Percentiles rank a stretch among this genome's conserved stretches.
Conservation (phyloP, 2,113 vertebrate species). For the Chaetorhynchus papuensis region DNA sequence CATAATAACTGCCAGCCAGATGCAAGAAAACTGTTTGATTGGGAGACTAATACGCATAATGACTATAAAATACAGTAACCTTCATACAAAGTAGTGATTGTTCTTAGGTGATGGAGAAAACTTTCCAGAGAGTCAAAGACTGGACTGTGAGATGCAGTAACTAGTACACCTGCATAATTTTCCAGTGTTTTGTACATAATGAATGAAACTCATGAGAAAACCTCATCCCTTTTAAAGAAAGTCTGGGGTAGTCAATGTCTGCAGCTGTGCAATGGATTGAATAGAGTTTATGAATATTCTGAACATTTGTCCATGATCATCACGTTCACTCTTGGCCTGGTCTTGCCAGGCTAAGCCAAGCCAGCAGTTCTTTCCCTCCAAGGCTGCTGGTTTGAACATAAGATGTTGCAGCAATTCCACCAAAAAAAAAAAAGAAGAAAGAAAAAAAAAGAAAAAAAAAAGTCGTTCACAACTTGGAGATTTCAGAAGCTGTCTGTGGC, state of each 20-base stretch:
- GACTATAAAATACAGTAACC: constrained; percentile 16
- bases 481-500: neutral
- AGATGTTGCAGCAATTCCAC: neutral
- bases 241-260: neutral
- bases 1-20: constrained; percentile 28
- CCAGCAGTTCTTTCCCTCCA: neutral
- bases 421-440: neutral
- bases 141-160: neutral
- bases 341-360: neutral
- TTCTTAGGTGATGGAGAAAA: neutral
- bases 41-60: constrained; percentile 31
- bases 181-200: neutral
- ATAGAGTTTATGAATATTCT: neutral
- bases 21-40: constrained; percentile 51
- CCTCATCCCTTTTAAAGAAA: neutral
- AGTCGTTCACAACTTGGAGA: neutral
- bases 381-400: neutral
- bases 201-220: neutral
- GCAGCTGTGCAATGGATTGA: neutral
- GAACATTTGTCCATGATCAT: neutral
- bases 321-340: neutral
- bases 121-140: neutral
- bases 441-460: neutral
- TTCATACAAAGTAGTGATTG: neutral
- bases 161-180: neutral